These are phyloP conservation scores for Perca schrenkii DNA, from an alignment of 2,113 vertebrate genomes.

Conservation along the genomic window DNA sequence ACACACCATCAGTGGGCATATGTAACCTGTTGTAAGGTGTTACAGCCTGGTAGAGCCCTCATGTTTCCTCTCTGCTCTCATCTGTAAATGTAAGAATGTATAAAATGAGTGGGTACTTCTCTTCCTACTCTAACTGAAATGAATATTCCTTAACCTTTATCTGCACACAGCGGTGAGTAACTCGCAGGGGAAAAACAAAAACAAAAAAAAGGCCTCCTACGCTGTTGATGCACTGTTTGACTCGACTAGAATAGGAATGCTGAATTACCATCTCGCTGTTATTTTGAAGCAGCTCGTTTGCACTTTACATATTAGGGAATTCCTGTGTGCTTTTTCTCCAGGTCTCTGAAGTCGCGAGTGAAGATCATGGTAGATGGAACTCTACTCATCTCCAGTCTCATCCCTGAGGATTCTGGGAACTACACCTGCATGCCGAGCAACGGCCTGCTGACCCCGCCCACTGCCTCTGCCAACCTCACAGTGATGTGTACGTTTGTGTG, in stretches of 20 bases:
- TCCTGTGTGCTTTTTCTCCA: conserved; percentile 60
- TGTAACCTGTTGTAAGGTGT: conserved; percentile 11
- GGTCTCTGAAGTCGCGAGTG: conserved; percentile 91
- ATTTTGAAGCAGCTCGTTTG: conserved; percentile 18
- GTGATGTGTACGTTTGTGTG: conserved; percentile 89
- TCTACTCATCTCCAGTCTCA: conserved; percentile 86
- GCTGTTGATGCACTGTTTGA: conserved; percentile 26
- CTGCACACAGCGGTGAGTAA: conserved; percentile 49
- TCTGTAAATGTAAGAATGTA: conserved; percentile 43
- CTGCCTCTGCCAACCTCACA: conserved; percentile 90
- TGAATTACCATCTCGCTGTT: conserved; percentile 14
- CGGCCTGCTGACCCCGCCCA: conserved; percentile 88
- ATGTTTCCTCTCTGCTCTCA: not conserved
- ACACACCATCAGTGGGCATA: not conserved
- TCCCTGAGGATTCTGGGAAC: conserved; percentile 89
- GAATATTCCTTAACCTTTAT: conserved; percentile 56
- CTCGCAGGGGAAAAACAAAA: not conserved
- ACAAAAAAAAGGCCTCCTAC: conserved; percentile 38
- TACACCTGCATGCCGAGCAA: conserved; percentile 95
- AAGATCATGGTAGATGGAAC: conserved; percentile 94
- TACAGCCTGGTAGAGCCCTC: conserved; percentile 12
- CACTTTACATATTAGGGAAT: conserved; percentile 5
- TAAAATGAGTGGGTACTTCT: conserved; percentile 47
- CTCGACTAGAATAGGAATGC: not conserved
- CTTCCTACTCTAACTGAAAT: conserved; percentile 52